phyloP scores from a whole-genome alignment of 2,113 vertebrate genomes.

The Acinonyx jubatus region DNA sequence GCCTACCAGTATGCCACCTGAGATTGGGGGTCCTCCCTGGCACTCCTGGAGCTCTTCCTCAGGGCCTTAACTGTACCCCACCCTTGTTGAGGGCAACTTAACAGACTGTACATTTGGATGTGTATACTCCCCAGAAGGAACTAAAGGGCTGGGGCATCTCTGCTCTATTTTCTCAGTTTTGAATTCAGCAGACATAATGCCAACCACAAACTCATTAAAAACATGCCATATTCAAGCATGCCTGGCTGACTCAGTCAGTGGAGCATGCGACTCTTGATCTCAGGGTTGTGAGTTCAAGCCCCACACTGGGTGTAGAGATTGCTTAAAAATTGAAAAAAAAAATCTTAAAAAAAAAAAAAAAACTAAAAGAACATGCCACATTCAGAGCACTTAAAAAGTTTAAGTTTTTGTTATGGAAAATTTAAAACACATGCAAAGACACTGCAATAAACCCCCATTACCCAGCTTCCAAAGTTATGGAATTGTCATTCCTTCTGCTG shows the following conservation, averaged over 20 bases:
- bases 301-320: neutral
- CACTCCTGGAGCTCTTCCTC: neutral
- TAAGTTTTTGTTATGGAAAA: neutral
- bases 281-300: neutral
- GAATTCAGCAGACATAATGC: neutral
- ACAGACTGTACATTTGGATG: neutral
- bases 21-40: neutral
- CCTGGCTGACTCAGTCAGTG: neutral
- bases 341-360: too few relatives aligned
- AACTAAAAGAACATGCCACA: neutral
- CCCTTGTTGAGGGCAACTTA: neutral
- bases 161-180: neutral
- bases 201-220: neutral
- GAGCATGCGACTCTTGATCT: neutral
- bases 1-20: neutral
- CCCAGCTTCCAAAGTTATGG: neutral
- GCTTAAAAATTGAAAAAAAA: neutral
- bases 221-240: neutral
- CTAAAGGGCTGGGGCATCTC: neutral
- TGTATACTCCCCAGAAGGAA: neutral
- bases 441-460: neutral
- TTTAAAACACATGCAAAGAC: neutral
- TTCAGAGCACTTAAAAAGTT: neutral
- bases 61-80: neutral
- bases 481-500: neutral